Base-by-base conservation (phyloP, 1,140 invertebrate genomes). In the Campoletis sonorensis region DNA sequence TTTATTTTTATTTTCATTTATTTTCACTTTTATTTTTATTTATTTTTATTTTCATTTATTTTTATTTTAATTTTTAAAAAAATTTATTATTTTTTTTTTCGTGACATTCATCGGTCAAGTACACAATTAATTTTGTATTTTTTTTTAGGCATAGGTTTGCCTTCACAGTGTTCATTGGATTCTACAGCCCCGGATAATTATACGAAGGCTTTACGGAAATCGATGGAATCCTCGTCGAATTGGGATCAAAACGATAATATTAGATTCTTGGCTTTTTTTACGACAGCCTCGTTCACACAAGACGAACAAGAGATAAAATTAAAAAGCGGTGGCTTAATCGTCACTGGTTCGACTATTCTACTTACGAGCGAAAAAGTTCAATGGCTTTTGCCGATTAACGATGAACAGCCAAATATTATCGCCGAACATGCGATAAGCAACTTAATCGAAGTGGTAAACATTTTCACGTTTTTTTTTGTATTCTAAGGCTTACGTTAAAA, bases 401-500 rank as follows among this genome's bases (percentile, higher is more conserved):
- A 81, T 82, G 86, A 85, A 80, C 87, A 45, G 76, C 89, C 91
- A 8, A 40, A 76, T 3, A 83, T 89, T 61, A 80, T 86, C 61
- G 85, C 76, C 23, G 89, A 91, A 33, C 93, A 94, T 84, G 85
- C 88, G 13, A 92, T 94, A 88, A 93, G 89, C 81, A 93, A 93
- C 87, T 88, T 94, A 54, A 92, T 94, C 2, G 92, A 93, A 82
- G 90, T 93, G 80, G 93, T 94, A 80, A 90, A 89, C 33, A 27
- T 40, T 72, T 27, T 58, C n/a, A 64, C 67, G 67, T 83, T 51
- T 33, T 30, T 51, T 58, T 81, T 81, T 54, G 18, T 72, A 37
- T 54, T 45, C 40, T 11, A 3, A 33, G 30, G 30, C 3, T 45
- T 45, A 3, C 51, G 51, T n/a, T 18, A 54, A n/a, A 8, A n/a